These are phyloP conservation scores for Clarias batrachus DNA, from an alignment of 2,113 vertebrate genomes.

Conservation along the genomic window DNA sequence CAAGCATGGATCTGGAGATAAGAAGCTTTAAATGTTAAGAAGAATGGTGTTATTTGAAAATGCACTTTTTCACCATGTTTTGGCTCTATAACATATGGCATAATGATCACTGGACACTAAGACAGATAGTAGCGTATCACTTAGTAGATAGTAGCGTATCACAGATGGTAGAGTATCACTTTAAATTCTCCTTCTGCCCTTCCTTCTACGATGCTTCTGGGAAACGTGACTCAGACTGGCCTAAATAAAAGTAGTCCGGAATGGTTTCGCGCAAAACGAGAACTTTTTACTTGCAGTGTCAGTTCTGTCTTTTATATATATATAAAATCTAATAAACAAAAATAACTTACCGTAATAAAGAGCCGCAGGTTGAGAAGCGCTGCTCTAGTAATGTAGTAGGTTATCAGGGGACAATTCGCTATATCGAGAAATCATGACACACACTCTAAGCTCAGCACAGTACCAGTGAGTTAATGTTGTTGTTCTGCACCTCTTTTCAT, in stretches of 20 bases:
- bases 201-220: neutral
- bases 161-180: neutral
- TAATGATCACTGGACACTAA: neutral
- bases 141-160: neutral
- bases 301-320: neutral
- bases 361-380: neutral
- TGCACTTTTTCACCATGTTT: too few species aligned
- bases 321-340: neutral
- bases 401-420: conserved; percentile 13
- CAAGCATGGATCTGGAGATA: too few species aligned
- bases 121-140: neutral
- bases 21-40: too few species aligned
- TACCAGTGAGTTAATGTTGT: conserved; percentile 65
- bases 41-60: too few species aligned
- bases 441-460: neutral
- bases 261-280: neutral
- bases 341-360: neutral
- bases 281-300: neutral
- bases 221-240: neutral
- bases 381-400: neutral
- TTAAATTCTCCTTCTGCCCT: neutral
- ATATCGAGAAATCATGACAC: neutral
- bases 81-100: too few species aligned
- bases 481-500: conserved; percentile 60
- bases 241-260: neutral